These are phyloP conservation scores for Corythoichthys intestinalis DNA, from an alignment of 2,113 vertebrate genomes.

Conservation along the genomic window DNA sequence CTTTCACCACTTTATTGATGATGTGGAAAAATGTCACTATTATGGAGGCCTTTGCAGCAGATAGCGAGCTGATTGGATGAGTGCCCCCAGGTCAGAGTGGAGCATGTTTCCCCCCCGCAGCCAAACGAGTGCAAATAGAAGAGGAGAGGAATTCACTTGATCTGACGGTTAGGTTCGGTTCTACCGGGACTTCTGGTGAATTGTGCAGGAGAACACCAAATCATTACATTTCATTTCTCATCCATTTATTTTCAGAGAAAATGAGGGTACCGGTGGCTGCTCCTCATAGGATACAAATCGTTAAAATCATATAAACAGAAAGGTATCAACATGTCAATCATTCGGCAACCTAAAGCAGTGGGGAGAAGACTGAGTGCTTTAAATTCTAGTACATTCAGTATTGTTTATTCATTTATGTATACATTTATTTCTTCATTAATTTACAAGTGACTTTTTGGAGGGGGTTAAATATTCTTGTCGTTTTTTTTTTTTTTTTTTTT, in stretches of 20 bases:
- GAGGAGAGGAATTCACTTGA: slow-evolving; percentile 71
- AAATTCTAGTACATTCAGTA: not conserved
- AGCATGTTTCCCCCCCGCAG: slow-evolving; percentile 68
- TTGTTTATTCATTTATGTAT: not conserved
- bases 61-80: slow-evolving; percentile 80
- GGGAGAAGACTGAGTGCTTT: not conserved
- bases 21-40: slow-evolving; percentile 83
- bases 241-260: slow-evolving; percentile 1
- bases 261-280: not conserved
- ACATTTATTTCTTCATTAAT: not conserved
- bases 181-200: not conserved
- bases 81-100: slow-evolving; percentile 75
- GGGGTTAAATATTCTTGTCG: too few relatives aligned
- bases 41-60: slow-evolving; percentile 77
- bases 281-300: not conserved
- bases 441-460: too few relatives aligned
- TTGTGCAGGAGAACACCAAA: not conserved
- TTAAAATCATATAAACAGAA: not conserved
- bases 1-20: slow-evolving; percentile 82
- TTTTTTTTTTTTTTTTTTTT: too few relatives aligned
- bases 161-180: slow-evolving; percentile 53
- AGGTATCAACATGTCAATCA: not conserved
- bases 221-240: not conserved
- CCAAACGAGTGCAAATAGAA: slow-evolving; percentile 75
- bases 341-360: not conserved